phyloP scores from a whole-genome alignment of 2,888 invertebrate genomes.

The Andrena bicolor region DNA sequence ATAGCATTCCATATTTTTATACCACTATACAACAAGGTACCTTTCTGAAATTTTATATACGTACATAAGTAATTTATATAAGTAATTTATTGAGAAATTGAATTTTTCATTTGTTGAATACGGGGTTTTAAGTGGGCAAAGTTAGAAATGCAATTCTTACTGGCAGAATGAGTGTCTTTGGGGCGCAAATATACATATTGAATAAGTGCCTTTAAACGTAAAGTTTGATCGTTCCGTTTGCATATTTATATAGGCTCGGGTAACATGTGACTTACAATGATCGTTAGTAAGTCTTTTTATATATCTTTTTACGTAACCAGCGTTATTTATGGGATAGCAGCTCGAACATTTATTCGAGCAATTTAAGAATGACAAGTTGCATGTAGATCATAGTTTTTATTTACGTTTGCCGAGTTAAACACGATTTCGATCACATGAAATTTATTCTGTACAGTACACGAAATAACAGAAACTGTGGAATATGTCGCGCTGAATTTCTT shows the following conservation, averaged over 20 bases:
- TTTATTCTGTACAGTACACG: constrained; percentile 61
- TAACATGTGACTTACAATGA: constrained; percentile 24
- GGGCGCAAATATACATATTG: constrained; percentile 9
- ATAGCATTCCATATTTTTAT: constrained; percentile 55
- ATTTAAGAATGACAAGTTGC: constrained; percentile 38
- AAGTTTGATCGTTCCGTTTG: constrained; percentile 29
- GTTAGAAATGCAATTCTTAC: not conserved
- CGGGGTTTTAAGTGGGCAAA: constrained; percentile 8
- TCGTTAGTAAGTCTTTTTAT: constrained; percentile 23
- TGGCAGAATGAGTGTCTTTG: not conserved
- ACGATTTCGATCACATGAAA: constrained; percentile 54
- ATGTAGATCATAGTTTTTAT: constrained; percentile 63
- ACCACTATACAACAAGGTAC: constrained; percentile 25
- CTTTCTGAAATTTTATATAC: constrained; percentile 48
- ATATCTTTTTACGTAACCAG: constrained; percentile 38
- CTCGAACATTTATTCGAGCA: not conserved
- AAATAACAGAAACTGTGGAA: constrained; percentile 60
- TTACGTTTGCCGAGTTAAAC: constrained; percentile 63
- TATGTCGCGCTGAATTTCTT: constrained; percentile 41
- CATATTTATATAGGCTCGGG: constrained; percentile 9
- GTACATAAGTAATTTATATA: constrained; percentile 39
- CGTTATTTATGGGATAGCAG: constrained; percentile 5
- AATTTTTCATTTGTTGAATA: constrained; percentile 2
- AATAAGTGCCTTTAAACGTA: constrained; percentile 22
- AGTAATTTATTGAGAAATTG: constrained; percentile 36